Base-by-base conservation (phyloP, 2,797 vertebrate genomes). In the Phylloscopus collybita region DNA sequence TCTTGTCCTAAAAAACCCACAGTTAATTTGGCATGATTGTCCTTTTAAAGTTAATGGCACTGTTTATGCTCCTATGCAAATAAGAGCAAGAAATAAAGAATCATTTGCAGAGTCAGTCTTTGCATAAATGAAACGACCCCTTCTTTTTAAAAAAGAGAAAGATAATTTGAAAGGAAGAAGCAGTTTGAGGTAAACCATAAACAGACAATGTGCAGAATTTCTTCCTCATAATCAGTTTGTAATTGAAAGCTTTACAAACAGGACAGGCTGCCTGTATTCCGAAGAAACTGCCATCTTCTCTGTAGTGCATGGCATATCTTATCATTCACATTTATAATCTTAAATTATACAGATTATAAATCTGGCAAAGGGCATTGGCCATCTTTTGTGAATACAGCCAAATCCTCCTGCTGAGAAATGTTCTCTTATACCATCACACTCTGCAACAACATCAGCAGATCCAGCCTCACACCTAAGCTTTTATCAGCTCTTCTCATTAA, bases 261-360 rank as follows among this genome's bases (percentile, higher is more conserved):
- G 30, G 18, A 50, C 29, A 42, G 44, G 40, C 14, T 79, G 51
- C 25, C 47, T 65, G 2, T 30, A 23, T 16, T 74, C 47, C 86
- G 61, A 83, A 65, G 32, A 67, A 81, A 73, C 4, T 19, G 25
- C 16, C 7, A 32, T 15, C 15, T 82, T 36, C 47, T 87, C 57
- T 86, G 18, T 23, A 61, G 16, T 8, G 5, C 15, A 47, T 16
- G 22, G 17, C 42, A 42, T 15, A 40, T 64, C 74, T 22, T 76
- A 45, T 78, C 70, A 74, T 97, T 94, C 81, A 62, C 50, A 96
- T 88, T n/a, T n/a, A n/a, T n/a, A n/a, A n/a, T n/a, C n/a, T n/a
- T n/a, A n/a, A n/a, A n/a, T n/a, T n/a, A n/a, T n/a, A n/a, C n/a
- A n/a, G 74, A 94, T 45, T 44, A 81, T 32, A 80, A 80, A 94